Evolutionary conservation across 1,140 invertebrate genomes (phyloP), one percentile per base, ranked within the genome.

Genomic region (Oryctes rhinoceros): DNA sequence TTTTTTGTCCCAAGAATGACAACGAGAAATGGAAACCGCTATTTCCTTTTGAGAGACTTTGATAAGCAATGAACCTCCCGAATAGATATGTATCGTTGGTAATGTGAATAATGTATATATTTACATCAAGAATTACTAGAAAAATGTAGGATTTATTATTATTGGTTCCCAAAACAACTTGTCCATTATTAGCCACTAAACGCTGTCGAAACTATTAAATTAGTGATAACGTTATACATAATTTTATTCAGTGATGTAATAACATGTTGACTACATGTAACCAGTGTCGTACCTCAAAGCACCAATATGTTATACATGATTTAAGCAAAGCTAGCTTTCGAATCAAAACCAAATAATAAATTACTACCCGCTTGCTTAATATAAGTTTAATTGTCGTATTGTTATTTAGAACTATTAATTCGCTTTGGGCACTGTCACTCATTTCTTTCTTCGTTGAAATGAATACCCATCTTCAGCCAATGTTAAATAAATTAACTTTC

Each of bases 221-320:
- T 71, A 71, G 24, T 35, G 75, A 39, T 47, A 10, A 49, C 47
- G 39, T 5, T 18, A 48, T 76, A 18, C 39, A 76, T 76, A 76
- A 76, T 47, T 76, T 47, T 76, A 24, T 10, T 37, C 20, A 15
- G 37, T 47, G n/a, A 37, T 76, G 20, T 71, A 71, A 71, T 35
- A 76, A 74, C 67, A 74, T 15, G 67, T 74, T 74, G n/a, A 35
- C 67, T 4, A 15, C 67, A 74, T 74, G 67, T 35, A 30, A 4
- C 75, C 75, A 48, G 37, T 76, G 3, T 20, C 47, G 37, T n/a
- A 44, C 47, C 75, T 39, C 75, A 76, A 76, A 44, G 75, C 75
- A 47, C 13, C n/a, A 47, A 76, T 76, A 76, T 6, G 37, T 76
- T 76, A 76, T 76, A 24, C 37, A 47, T 6, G 1, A 76, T 44